These are phyloP conservation scores for Eristalinus sepulchralis DNA, from an alignment of 2,888 invertebrate genomes.

Conservation along the genomic window DNA sequence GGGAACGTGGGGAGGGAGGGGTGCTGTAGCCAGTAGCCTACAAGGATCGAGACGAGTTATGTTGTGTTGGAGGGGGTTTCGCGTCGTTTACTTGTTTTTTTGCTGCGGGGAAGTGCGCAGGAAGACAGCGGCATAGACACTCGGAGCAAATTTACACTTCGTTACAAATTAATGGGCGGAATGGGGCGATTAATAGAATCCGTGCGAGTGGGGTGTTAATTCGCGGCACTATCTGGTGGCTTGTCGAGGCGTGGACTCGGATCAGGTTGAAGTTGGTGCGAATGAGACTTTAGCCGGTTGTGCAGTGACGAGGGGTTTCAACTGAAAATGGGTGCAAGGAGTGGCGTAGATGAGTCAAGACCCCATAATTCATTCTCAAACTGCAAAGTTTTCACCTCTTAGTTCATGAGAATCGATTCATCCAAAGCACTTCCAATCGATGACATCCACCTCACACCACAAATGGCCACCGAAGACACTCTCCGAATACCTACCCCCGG, in stretches of 20 bases:
- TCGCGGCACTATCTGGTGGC: neutral
- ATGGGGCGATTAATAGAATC: slow-evolving; percentile 20
- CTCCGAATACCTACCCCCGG: neutral
- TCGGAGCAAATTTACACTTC: slow-evolving; percentile 43
- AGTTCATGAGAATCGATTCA: too few relatives aligned
- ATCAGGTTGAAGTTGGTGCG: neutral
- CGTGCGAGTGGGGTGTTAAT: slow-evolving; percentile 3
- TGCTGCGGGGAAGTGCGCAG: slow-evolving; percentile 1
- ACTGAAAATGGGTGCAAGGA: too few relatives aligned
- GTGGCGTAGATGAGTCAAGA: too few relatives aligned
- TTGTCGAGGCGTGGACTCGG: neutral
- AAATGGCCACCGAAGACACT: neutral
- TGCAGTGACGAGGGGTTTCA: neutral
- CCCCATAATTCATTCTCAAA: too few relatives aligned
- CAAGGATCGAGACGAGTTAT: slow-evolving; percentile 26
- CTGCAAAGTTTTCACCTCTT: too few relatives aligned
- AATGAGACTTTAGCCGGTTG: neutral
- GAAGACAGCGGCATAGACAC: slow-evolving; percentile 6
- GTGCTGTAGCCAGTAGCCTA: neutral
- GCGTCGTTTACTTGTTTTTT: neutral
- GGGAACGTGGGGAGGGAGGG: neutral
- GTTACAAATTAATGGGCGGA: slow-evolving; percentile 38
- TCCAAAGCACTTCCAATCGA: too few relatives aligned
- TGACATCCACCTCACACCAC: neutral
- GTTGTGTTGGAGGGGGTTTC: slow-evolving; percentile 20